Evolutionary conservation across 2,888 invertebrate genomes (phyloP).

Genomic region (Apodemia hepburni): DNA sequence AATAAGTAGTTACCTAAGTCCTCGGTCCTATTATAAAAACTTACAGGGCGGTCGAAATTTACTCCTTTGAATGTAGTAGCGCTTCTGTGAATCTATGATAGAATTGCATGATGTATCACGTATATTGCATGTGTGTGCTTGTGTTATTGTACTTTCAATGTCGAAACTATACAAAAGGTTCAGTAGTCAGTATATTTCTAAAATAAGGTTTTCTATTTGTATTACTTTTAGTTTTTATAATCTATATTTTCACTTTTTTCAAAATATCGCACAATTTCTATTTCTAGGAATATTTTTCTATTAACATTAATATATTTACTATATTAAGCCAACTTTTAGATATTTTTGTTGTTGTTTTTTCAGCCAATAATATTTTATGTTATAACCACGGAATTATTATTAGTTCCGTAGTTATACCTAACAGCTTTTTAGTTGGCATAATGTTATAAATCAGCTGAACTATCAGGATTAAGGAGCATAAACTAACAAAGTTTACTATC

Average conservation of each 20-base stretch:
- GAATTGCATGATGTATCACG: not conserved
- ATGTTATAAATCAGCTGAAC: not conserved
- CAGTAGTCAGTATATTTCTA: too few species aligned
- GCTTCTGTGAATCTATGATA: conserved; percentile 25
- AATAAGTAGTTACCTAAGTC: conserved; percentile 49
- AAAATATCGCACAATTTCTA: not conserved
- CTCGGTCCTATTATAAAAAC: conserved; percentile 39
- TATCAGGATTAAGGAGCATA: not conserved
- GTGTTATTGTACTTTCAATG: not conserved
- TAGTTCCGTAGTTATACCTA: not conserved
- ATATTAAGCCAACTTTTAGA: not conserved
- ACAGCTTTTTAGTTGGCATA: not conserved
- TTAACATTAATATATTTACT: not conserved
- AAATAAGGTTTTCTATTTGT: too few species aligned
- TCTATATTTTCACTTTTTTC: not conserved
- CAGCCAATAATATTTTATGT: not conserved
- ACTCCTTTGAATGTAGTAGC: conserved; percentile 24
- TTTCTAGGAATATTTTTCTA: not conserved
- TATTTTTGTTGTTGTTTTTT: not conserved
- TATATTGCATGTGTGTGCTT: conserved; percentile 23
- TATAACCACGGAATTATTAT: too few species aligned
- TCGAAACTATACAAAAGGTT: not conserved
- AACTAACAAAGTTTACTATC: conserved; percentile 8
- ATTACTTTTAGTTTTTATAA: not conserved
- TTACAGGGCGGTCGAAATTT: conserved; percentile 39